Conservation (phyloP, 2,113 vertebrate genomes). For the Bettongia penicillata region DNA sequence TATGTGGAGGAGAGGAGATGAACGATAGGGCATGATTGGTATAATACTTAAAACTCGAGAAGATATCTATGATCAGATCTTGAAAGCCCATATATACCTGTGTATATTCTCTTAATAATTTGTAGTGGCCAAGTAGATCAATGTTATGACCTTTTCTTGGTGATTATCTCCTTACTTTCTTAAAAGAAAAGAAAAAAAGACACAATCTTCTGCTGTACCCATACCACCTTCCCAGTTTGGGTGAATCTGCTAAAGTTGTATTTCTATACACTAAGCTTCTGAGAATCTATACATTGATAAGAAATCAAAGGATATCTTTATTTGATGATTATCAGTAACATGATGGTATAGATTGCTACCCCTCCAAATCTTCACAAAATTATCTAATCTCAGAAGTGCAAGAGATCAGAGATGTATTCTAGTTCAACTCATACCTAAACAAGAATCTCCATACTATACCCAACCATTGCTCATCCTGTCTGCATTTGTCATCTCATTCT, state of each 20-base stretch:
- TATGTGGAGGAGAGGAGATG: background rate
- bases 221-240: background rate
- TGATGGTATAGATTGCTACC: background rate
- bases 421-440: background rate
- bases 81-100: background rate
- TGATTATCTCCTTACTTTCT: background rate
- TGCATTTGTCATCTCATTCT: background rate
- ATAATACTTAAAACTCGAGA: background rate
- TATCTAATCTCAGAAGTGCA: background rate
- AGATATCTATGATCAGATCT: background rate
- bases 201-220: background rate
- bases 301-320: background rate
- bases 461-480: background rate
- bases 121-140: background rate
- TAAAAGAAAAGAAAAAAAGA: background rate
- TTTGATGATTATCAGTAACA: background rate
- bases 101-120: background rate
- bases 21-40: rapidly evolving
- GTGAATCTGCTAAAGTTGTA: background rate
- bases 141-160: background rate
- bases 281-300: background rate
- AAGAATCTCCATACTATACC: background rate
- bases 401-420: background rate
- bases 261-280: background rate
- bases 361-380: background rate